phyloP scores from a whole-genome alignment of 2,113 vertebrate genomes.

The Sceloporus undulatus region DNA sequence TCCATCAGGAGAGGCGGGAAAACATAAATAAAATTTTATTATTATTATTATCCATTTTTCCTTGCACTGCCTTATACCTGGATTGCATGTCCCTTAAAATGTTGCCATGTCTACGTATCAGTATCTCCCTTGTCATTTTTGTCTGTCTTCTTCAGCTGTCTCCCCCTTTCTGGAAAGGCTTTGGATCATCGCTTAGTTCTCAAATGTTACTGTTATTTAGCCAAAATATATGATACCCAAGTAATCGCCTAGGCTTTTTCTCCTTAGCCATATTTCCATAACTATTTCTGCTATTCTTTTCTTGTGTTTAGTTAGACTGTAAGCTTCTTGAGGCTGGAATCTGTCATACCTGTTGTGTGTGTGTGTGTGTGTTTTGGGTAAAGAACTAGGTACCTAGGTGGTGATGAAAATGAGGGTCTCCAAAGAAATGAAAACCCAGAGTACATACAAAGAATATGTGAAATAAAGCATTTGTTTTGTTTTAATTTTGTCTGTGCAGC shows the following conservation, averaged over 20 bases:
- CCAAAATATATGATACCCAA: not conserved
- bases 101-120: no score
- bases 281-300: not conserved
- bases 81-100: no score
- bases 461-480: not conserved
- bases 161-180: no score
- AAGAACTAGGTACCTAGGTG: not conserved
- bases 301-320: not conserved
- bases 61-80: not conserved
- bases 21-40: no score
- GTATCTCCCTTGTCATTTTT: no score
- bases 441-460: not conserved
- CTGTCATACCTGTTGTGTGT: not conserved
- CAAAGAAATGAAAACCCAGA: not conserved
- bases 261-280: not conserved
- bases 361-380: not conserved
- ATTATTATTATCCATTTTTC: not conserved
- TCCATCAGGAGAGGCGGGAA: no score
- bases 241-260: not conserved
- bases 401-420: not conserved
- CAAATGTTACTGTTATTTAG: no score
- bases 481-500: constrained; percentile 25
- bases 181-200: no score
- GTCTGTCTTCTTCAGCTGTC: no score
- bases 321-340: not conserved